phyloP scores from a whole-genome alignment of 2,113 vertebrate species.

The Panthera uncia region DNA sequence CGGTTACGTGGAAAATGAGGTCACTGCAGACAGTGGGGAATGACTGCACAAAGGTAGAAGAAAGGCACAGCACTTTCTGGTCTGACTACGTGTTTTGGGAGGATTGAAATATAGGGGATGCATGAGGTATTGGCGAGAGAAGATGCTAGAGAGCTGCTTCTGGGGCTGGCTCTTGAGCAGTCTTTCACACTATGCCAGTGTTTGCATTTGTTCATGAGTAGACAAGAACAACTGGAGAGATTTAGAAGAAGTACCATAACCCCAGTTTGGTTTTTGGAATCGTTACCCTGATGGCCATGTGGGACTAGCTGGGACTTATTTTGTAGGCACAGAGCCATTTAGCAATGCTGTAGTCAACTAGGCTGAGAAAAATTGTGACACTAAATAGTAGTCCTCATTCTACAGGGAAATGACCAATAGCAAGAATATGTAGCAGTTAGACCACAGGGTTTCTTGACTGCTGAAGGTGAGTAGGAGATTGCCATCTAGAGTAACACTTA shows the following conservation, averaged over 20 bases:
- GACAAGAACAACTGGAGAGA: neutral
- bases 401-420: neutral
- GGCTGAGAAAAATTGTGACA: neutral
- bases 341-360: neutral
- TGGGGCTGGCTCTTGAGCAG: fast-evolving
- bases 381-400: neutral
- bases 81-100: neutral
- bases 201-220: neutral
- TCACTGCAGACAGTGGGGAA: neutral
- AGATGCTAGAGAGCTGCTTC: neutral
- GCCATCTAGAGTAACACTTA: neutral
- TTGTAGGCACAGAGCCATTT: neutral
- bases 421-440: neutral
- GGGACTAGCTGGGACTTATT: neutral
- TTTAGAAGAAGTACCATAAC: neutral
- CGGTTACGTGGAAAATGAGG: neutral
- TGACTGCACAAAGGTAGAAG: neutral
- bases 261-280: neutral
- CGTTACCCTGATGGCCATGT: neutral
- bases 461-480: neutral
- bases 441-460: neutral
- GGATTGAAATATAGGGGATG: neutral
- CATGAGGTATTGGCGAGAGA: neutral
- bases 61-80: neutral
- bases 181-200: neutral